Percentiles rank a stretch among this genome's conserved stretches.
Evolutionary conservation across 2,888 invertebrate genomes (phyloP).

Genomic region (Pristionchus arcanus): DNA sequence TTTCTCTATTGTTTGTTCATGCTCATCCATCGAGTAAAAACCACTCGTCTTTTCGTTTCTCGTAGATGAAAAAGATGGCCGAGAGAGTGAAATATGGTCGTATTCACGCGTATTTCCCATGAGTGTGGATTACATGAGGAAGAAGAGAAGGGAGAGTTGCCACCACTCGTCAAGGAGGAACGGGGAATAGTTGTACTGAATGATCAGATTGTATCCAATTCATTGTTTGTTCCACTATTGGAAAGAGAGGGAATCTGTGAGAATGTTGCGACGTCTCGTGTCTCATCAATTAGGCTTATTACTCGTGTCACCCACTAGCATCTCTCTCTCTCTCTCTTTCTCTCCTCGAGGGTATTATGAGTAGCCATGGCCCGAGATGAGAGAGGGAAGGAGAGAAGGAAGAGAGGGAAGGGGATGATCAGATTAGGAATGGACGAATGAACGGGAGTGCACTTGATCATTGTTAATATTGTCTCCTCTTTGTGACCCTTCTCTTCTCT

Average conservation of each 20-base stretch:
- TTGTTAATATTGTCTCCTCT: constrained; percentile 23
- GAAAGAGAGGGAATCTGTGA: not conserved
- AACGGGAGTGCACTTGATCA: constrained; percentile 38
- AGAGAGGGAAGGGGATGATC: constrained; percentile 42
- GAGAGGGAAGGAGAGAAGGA: not conserved
- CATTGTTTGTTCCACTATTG: not conserved
- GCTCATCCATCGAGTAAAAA: constrained; percentile 30
- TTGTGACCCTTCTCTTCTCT: not conserved
- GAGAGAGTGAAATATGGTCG: constrained; percentile 29
- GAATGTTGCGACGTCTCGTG: not conserved
- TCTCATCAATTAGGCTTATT: constrained; percentile 36
- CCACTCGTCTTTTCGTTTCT: constrained; percentile 16
- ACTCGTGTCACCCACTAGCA: constrained; percentile 16
- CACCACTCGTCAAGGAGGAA: not conserved
- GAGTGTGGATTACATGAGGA: constrained; percentile 35
- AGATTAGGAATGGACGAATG: constrained; percentile 18
- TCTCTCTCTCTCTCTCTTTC: not conserved
- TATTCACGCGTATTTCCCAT: constrained; percentile 19
- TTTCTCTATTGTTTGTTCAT: not conserved
- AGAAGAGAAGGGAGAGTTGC: not conserved
- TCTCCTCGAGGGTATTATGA: constrained; percentile 38
- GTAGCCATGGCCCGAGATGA: not conserved
- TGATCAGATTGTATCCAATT: not conserved
- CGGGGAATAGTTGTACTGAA: not conserved
- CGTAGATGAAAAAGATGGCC: constrained; percentile 15